Percentiles rank a stretch among this genome's conserved stretches.
phyloP scores from a whole-genome alignment of 2,113 vertebrate genomes.

The Ornithorhynchus anatinus region DNA sequence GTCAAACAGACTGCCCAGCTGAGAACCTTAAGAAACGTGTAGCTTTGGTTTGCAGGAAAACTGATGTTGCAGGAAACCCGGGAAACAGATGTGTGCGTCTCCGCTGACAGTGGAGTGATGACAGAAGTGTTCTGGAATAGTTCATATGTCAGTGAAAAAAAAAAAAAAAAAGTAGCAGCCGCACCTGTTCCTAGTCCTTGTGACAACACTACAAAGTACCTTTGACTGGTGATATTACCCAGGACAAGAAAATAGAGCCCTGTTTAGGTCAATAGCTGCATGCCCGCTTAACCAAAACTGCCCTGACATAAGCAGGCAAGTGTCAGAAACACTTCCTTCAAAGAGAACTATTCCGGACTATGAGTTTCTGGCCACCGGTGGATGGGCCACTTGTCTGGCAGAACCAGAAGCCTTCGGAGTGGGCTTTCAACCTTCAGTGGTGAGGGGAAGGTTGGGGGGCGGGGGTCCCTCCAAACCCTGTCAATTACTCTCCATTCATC shows the following conservation, averaged over 20 bases:
- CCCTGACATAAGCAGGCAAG: no score
- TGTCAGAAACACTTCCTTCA: background rate
- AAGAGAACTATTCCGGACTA: background rate
- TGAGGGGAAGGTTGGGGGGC: background rate
- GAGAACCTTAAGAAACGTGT: background rate
- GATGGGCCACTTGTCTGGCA: background rate
- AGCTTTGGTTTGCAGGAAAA: background rate
- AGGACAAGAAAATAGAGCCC: background rate
- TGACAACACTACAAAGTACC: background rate
- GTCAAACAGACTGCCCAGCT: background rate
- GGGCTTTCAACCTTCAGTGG: background rate
- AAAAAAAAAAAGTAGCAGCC: background rate
- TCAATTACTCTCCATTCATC: background rate
- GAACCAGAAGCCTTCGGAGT: background rate
- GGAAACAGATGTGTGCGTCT: constrained; percentile 62
- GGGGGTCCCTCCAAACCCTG: background rate
- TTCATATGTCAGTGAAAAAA: constrained; percentile 58
- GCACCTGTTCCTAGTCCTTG: constrained; percentile 68
- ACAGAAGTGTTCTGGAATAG: constrained; percentile 56
- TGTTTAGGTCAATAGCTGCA: background rate
- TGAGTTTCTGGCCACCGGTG: no score
- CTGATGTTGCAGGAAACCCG: background rate
- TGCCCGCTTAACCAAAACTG: background rate
- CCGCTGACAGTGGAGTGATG: constrained; percentile 49
- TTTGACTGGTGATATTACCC: background rate